A percentile compares a stretch with the other conserved stretches of the same genome.
phyloP scores from a whole-genome alignment of 1,140 invertebrate genomes.

The Gerris buenoi region DNA sequence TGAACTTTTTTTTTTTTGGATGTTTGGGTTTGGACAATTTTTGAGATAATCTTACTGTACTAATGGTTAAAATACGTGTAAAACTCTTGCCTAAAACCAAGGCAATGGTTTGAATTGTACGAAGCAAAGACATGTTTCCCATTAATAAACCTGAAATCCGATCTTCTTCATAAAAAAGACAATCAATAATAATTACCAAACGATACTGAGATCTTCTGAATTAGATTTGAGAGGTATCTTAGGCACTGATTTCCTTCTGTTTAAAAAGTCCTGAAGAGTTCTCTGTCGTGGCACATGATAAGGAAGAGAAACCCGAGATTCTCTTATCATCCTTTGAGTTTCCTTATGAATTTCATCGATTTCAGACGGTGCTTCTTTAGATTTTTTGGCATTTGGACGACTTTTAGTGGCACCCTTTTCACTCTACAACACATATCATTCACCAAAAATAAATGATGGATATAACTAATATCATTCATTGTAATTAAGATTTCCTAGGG shows the following conservation, averaged over 20 bases:
- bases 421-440: background rate
- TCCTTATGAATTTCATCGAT: constrained; percentile 38
- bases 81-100: too few species aligned
- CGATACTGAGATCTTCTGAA: constrained; percentile 35
- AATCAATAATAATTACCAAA: constrained; percentile 29
- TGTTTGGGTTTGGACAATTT: too few species aligned
- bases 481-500: background rate
- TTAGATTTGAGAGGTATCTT: constrained; percentile 36
- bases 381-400: background rate
- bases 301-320: constrained; percentile 50
- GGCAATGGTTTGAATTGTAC: too few species aligned
- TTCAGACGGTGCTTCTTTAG: constrained; percentile 21
- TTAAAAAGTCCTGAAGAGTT: constrained; percentile 53
- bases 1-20: too few species aligned
- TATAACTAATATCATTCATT: background rate
- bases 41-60: too few species aligned
- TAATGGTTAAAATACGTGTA: too few species aligned
- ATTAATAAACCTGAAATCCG: too few species aligned
- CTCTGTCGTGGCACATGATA: constrained; percentile 61
- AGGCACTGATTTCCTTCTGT: constrained; percentile 27
- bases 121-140: too few species aligned
- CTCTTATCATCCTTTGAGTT: constrained; percentile 48
- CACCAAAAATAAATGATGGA: background rate
- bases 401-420: background rate
- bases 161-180: too few species aligned